Evolutionary conservation across 2,888 invertebrate genomes (phyloP).

Genomic region (Unio delphinus): DNA sequence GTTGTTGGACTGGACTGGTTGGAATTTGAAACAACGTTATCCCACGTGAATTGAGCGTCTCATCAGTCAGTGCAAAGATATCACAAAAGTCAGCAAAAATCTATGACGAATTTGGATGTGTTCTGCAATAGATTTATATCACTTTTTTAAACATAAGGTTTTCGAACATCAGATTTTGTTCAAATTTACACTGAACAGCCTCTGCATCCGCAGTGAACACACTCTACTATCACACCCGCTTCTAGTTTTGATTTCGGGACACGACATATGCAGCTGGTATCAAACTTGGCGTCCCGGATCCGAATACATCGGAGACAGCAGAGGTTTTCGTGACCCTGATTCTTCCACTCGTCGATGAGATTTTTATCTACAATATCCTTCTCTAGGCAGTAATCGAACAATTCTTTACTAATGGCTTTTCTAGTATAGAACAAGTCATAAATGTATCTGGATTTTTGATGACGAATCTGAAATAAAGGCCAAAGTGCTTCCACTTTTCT

Average conservation of each 20-base stretch:
- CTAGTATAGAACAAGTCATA: conserved; percentile 95
- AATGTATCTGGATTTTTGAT: conserved; percentile 96
- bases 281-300: conserved; percentile 97
- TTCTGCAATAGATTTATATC: too few relatives aligned
- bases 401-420: conserved; percentile 94
- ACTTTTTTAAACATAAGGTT: too few relatives aligned
- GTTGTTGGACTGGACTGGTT: too few relatives aligned
- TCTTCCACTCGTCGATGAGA: conserved; percentile 91
- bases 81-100: too few relatives aligned
- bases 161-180: too few relatives aligned
- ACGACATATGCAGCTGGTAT: conserved; percentile 98
- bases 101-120: too few relatives aligned
- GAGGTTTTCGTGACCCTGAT: conserved; percentile 97
- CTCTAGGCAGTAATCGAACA: conserved; percentile 95
- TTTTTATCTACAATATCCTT: conserved; percentile 98
- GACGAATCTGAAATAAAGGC: conserved; percentile 89
- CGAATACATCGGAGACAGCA: conserved; percentile 99
- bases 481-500: conserved; percentile 85
- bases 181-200: conserved; percentile 91
- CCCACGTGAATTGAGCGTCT: too few relatives aligned
- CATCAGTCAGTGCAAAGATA: too few relatives aligned
- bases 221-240: conserved; percentile 75
- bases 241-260: conserved; percentile 98
- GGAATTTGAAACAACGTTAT: too few relatives aligned
- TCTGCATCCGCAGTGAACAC: conserved; percentile 98